Evolutionary conservation across 2,797 vertebrate species (phyloP), one percentile per base, ranked within the genome.

Genomic region (Pangasius macronema): DNA sequence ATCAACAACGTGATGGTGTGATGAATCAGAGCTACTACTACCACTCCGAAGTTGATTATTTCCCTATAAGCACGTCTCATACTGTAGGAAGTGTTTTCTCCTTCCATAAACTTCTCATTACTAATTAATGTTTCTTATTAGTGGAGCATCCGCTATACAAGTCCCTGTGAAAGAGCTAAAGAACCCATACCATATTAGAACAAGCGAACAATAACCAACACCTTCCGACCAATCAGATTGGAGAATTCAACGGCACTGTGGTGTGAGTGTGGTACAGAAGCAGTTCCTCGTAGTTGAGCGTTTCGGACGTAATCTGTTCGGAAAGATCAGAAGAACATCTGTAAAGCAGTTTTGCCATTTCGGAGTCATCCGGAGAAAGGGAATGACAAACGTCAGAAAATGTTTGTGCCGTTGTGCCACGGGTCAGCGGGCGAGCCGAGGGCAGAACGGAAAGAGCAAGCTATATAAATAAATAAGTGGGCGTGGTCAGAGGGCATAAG

Each of bases 351-450:
- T 80, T 16, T 39, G 46, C 36, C 61, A 63, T 72, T 72, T 84
- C 75, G 77, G 84, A 90, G 68, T 81, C 80, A 63, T 88, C 39
- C 72, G 20, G 83, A 68, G 82, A 83, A 85, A 57, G 75, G 65
- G 68, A 90, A 89, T 87, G 91, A 91, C 89, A 88, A 87, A 89
- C 79, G 87, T 91, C 90, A 91, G 65, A 89, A 86, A 89, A 79
- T 59, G 89, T 89, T 91, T 86, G 88, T 85, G 81, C 61, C 68
- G 81, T 87, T 87, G 79, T 88, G 86, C 55, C 70, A 81, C 46
- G 61, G 57, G 89, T 90, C 79, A 81, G 79, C 70, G 87, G 85
- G 89, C 84, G 82, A 83, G 85, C 89, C 88, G 79, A 87, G 85
- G 86, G 90, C 83, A 51, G 85, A 83, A 89, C 91, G 87, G 59